Evolutionary conservation across 2,113 vertebrate species (phyloP).

Genomic region (Geothlypis trichas): DNA sequence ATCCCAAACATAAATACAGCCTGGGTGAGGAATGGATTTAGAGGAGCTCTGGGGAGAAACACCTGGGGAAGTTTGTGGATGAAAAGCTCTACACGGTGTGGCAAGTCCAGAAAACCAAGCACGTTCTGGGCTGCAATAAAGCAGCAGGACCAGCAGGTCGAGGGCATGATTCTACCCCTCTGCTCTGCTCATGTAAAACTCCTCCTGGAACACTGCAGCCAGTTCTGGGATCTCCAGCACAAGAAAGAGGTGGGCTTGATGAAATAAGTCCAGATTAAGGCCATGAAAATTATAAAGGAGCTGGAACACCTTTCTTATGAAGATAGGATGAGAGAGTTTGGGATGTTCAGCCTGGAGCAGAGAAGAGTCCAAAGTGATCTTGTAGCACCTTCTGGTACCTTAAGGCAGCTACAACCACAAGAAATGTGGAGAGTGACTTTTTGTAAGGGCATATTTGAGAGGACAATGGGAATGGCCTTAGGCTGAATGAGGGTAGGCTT

Average conservation of each 20-base stretch:
- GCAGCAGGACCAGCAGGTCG: background rate
- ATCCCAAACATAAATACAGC: background rate
- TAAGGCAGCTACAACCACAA: background rate
- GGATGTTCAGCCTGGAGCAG: background rate
- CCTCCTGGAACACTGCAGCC: background rate
- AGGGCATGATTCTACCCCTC: fast-evolving
- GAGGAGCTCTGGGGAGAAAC: background rate
- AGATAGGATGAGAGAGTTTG: background rate
- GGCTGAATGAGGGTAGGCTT: background rate
- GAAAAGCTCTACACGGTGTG: background rate
- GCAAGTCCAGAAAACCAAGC: background rate
- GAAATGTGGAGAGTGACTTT: background rate
- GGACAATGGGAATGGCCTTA: background rate
- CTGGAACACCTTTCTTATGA: too few species aligned
- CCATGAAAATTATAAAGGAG: fast-evolving
- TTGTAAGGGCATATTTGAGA: background rate
- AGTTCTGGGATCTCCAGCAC: background rate
- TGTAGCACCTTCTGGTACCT: background rate
- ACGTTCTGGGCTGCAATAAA: background rate
- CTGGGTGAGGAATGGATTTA: background rate
- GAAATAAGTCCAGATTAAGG: background rate
- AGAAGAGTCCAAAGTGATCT: too few species aligned
- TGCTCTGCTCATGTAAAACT: background rate
- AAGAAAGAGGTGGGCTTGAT: background rate
- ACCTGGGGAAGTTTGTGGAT: background rate